Evolutionary conservation across 1,140 invertebrate genomes (phyloP), one percentile per base, ranked within the genome.

Genomic region (Tetramorium alpestre): DNA sequence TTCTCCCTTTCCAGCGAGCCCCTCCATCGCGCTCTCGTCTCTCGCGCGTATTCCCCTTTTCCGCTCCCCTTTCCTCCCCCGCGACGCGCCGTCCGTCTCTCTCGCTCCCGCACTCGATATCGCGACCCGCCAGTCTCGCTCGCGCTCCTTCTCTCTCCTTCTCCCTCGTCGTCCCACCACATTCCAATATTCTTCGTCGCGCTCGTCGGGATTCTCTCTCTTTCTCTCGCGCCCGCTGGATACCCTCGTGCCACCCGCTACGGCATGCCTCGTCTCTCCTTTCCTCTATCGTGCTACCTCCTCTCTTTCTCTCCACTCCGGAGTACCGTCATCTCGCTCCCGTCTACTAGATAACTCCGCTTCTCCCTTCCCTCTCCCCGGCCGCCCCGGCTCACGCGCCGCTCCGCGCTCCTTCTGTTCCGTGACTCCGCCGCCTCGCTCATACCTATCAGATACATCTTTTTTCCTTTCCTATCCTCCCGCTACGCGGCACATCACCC

Each of bases 1-100:
- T 62, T 86, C 80, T 73, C 47, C 69, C 22, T 6, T 11, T 81
- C 86, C 75, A 78, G 85, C 85, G 25, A 84, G 22, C 69, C 80
- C 80, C 81, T 58, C 75, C 67, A 76, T 58, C 33, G 44, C 18
- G 33, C 33, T 33, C 33, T 2, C 41, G 33, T 64, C 41, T 33
- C 18, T 64, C 41, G 33, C 72, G 56, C 51, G 56, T 49, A 41
- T n/a, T 51, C 73, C 85, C 62, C 64, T 81, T 64, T 49, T 38
- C 33, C 70, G 16, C n/a, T 22, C 22, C 22, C 22, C 22, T 22
- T 22, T 22, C 28, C 22, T 38, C 67, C 82, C 62, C 22, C 49
- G 10, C 10, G 13, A 8, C 47, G 11, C 41, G 41, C 69, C 22
- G 10, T 72, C 18, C 11, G 41, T 22, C 22, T 22, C n/a, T 82